Evolutionary conservation across 2,797 vertebrate species (phyloP).

Genomic region (Rachycentron canadum): DNA sequence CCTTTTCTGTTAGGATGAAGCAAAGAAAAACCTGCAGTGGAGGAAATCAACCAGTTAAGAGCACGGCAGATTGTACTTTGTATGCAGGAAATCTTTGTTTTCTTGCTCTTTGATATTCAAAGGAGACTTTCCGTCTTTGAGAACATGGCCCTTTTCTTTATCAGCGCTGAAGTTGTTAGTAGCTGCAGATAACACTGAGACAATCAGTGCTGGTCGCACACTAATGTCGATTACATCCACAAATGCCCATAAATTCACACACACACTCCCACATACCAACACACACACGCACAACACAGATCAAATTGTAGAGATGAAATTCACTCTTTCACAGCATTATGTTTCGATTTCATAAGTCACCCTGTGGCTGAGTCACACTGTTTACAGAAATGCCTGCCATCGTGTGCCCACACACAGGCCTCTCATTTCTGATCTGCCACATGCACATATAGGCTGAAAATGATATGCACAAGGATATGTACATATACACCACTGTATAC

Average conservation of each 20-base stretch:
- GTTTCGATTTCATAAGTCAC: conserved; percentile 72
- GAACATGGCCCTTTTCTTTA: conserved; percentile 44
- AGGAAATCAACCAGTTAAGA: conserved; percentile 1
- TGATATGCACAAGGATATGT: conserved; percentile 20
- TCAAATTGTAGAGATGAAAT: conserved; percentile 56
- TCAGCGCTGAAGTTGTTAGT: conserved; percentile 48
- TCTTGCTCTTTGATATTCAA: conserved; percentile 56
- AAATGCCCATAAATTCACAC: conserved; percentile 26
- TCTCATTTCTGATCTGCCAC: conserved; percentile 61
- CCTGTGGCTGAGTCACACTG: conserved; percentile 74
- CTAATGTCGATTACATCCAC: conserved; percentile 34
- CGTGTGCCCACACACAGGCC: conserved; percentile 64
- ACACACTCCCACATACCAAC: not conserved
- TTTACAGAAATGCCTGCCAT: conserved; percentile 66
- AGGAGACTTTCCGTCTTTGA: conserved; percentile 36
- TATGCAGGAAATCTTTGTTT: conserved; percentile 48
- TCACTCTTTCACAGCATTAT: conserved; percentile 63
- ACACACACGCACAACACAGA: conserved; percentile 29
- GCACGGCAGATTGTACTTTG: conserved; percentile 3
- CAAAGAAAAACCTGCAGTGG: conserved; percentile 29
- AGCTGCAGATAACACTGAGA: conserved; percentile 62
- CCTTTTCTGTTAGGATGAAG: conserved; percentile 20
- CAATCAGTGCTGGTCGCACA: conserved; percentile 43
- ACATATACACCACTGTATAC: conserved; percentile 20
- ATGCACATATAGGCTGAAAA: conserved; percentile 25